Evolutionary conservation across 2,113 vertebrate species (phyloP), one percentile per base, ranked within the genome.

Genomic region (Heterotis niloticus): DNA sequence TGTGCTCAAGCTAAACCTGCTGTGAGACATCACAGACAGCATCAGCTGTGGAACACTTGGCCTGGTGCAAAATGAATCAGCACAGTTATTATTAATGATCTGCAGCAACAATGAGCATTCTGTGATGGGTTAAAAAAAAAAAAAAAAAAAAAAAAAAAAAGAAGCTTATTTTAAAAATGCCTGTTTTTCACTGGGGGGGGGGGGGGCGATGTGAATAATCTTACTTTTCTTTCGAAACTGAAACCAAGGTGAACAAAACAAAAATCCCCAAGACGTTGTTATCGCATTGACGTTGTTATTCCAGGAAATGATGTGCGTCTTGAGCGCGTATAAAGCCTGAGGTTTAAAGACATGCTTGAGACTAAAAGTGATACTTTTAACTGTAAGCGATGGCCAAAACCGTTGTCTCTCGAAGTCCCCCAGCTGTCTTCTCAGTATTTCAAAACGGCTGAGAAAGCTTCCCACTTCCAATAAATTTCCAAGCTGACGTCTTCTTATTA

Each of bases 191-290:
- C 80, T 84, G 85, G 82, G 82, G n/a, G 7, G 34, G 7, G 88
- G 85, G 84, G 87, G 83, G 83, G 80, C 86, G 82, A 88, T 44
- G 65, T 64, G 74, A 81, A 78, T 85, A 88, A 85, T 86, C 81
- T 14, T 68, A 85, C 82, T 83, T 86, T 90, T 90, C 80, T 20
- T 85, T 81, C 86, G 89, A 92, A 90, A 92, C 81, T 90, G 90
- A 93, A 92, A 93, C 90, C 83, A 79, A 82, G 82, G 87, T 81
- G 82, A 87, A 84, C 79, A 78, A 81, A 84, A 88, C 88, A 83
- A 91, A 86, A 91, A 88, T 90, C 91, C 91, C 91, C 91, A 79
- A 24, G 80, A 79, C 82, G 65, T 64, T 77, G 75, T 82, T 85
- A 85, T 87, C 84, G 79, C 82, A 83, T 76, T 83, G 34, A 76